Evolutionary conservation across 2,113 vertebrate species (phyloP), one percentile per base, ranked within the genome.

Genomic region (Pseudolaguvia tuberculata): DNA sequence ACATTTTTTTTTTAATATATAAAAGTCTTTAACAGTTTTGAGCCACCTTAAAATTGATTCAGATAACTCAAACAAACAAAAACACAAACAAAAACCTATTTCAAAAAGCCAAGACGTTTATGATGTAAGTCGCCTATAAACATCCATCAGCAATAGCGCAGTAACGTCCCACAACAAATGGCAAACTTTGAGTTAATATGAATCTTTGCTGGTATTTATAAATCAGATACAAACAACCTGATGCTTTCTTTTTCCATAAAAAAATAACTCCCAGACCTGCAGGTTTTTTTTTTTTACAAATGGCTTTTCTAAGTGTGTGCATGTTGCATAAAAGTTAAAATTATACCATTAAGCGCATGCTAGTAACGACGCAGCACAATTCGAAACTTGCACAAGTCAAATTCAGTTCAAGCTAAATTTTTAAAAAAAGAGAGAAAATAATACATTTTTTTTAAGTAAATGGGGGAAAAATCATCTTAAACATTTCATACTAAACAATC

Each of bases 271-370:
- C 51, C 51, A 56, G 47, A 70, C 75, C 75, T 70, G 75, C 75
- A 62, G 75, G 57, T 62, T 58, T 55, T 50, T 56, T 47, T 20
- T n/a, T n/a, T 15, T 52, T 67, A 68, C 20, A 81, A 84, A 89
- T 90, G 88, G 87, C 88, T 88, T 83, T 55, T 80, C 17, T 39
- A n/a, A 47, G 12, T 61, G 8, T 50, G 17, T 56, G 42, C 42
- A 6, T 48, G 65, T 81, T 81, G 80, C 80, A 81, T 81, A 79
- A 78, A 75, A 69, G 67, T 74, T 78, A 56, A 42, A 77, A 72
- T 7, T 66, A 76, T 53, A 73, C 77, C 61, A 76, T 68, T 81
- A 73, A 79, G 39, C 69, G 75, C 80, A 73, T 78, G 80, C 76
- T 72, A 76, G 68, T 81, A 56, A 69, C 27, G 53, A 72, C n/a